Conservation (phyloP, 1,140 invertebrate species). For the Ephestia elutella region DNA sequence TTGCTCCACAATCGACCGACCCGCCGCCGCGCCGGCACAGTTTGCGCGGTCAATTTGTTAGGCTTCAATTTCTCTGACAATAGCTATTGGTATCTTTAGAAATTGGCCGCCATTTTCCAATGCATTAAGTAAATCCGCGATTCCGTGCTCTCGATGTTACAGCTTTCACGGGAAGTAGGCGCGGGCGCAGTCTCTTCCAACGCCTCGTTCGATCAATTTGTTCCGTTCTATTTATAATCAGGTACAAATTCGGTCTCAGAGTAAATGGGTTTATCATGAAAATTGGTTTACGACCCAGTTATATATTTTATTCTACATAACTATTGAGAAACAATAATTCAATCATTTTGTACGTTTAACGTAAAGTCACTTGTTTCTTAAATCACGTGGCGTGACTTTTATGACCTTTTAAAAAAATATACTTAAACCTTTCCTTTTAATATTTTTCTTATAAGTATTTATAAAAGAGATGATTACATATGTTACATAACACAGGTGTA, state of each 20-base stretch:
- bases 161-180: slow-evolving; percentile 8
- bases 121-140: slow-evolving; percentile 14
- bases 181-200: slow-evolving; percentile 18
- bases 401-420: no score
- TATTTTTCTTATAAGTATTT: no score
- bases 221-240: not conserved
- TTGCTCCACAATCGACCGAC: not conserved
- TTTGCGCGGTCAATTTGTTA: not conserved
- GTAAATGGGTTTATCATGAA: not conserved
- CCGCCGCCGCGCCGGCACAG: not conserved
- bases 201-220: slow-evolving; percentile 27
- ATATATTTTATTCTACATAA: no score
- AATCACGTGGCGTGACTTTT: no score
- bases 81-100: not conserved
- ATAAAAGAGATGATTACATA: no score
- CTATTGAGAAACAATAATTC: no score
- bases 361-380: no score
- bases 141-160: not conserved
- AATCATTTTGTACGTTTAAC: no score
- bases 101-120: slow-evolving; percentile 14
- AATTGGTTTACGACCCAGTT: no score
- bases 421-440: no score
- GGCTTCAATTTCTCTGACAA: not conserved
- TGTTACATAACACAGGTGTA: no score
- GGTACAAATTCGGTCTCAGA: not conserved